A percentile compares a stretch with the other conserved stretches of the same genome.
phyloP scores from a whole-genome alignment of 2,113 vertebrate species.

The Serilophus lunatus region DNA sequence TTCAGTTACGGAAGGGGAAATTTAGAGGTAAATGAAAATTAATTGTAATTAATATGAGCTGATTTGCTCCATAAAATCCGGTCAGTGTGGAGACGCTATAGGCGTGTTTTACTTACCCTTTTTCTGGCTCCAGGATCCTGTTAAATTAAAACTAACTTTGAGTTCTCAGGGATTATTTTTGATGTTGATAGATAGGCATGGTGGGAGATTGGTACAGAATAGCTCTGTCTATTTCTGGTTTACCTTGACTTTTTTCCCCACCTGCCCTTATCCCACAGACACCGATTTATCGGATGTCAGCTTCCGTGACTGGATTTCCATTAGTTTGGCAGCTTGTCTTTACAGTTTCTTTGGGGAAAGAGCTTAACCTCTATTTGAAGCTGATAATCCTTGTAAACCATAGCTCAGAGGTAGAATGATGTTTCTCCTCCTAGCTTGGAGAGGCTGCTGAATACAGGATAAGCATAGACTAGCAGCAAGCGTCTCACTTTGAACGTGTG shows the following conservation, averaged over 20 bases:
- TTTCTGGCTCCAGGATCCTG: not conserved
- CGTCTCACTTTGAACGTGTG: fast-evolving
- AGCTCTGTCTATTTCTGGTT: not conserved
- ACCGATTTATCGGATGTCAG: not conserved
- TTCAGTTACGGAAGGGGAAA: not conserved
- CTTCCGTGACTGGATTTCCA: not conserved
- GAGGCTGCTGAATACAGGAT: not conserved
- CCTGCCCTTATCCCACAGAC: not conserved
- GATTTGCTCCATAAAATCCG: not conserved
- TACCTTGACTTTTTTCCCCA: not conserved
- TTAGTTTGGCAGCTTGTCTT: not conserved
- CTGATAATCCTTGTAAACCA: constrained; percentile 2
- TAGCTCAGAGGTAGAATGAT: not conserved
- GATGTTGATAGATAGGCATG: not conserved
- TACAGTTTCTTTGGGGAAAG: not conserved
- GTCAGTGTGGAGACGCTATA: not conserved
- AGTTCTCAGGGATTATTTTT: not conserved
- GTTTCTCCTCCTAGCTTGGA: not conserved
- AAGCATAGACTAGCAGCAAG: not conserved
- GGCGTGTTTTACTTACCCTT: not conserved
- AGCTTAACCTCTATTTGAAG: not conserved
- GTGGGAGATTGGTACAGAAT: not conserved
- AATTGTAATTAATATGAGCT: not conserved
- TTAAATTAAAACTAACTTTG: not conserved
- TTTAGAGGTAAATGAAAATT: not conserved